These are phyloP conservation scores for Drosophila navojoa DNA, from an alignment of 1,140 invertebrate genomes.

Conservation along the genomic window DNA sequence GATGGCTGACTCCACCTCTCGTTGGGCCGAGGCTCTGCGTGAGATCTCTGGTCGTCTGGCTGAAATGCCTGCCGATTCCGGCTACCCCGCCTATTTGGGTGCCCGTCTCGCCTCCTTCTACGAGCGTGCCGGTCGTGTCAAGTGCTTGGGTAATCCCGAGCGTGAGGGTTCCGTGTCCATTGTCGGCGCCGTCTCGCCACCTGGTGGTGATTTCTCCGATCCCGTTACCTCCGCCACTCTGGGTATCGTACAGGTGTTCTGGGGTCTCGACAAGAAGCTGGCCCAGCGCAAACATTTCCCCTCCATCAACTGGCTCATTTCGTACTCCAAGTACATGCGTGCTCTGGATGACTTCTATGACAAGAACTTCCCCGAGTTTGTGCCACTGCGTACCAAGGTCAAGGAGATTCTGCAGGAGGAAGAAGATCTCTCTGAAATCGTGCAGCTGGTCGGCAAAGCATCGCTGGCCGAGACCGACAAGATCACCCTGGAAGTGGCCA, in stretches of 20 bases:
- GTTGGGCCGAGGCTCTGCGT: slow-evolving; percentile 99
- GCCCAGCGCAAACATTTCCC: slow-evolving; percentile 99
- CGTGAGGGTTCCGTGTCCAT: slow-evolving; percentile 99
- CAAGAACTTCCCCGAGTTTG: slow-evolving; percentile 99
- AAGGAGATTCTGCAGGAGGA: slow-evolving; percentile 99
- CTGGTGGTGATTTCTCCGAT: slow-evolving; percentile 99
- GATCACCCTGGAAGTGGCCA: slow-evolving; percentile 99
- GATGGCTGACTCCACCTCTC: slow-evolving; percentile 99
- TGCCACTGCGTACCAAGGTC: slow-evolving; percentile 96
- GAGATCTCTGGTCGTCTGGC: slow-evolving; percentile 99
- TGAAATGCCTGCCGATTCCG: slow-evolving; percentile 99
- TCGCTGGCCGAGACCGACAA: slow-evolving; percentile 99
- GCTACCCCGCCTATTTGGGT: slow-evolving; percentile 99
- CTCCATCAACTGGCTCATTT: slow-evolving; percentile 99
- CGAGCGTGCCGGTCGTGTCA: slow-evolving; percentile 98
- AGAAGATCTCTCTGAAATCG: slow-evolving; percentile 99
- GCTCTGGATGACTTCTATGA: slow-evolving; percentile 99
- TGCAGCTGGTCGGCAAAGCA: slow-evolving; percentile 99
- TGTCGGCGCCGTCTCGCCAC: slow-evolving; percentile 99
- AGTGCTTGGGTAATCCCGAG: slow-evolving; percentile 98
- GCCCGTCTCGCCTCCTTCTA: slow-evolving; percentile 99
- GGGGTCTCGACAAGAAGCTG: slow-evolving; percentile 99
- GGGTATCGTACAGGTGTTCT: slow-evolving; percentile 99
- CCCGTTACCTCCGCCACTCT: slow-evolving; percentile 99
- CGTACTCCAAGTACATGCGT: slow-evolving; percentile 99